Conservation (phyloP, 2,888 invertebrate genomes). For the Ephialtes manifestator region DNA sequence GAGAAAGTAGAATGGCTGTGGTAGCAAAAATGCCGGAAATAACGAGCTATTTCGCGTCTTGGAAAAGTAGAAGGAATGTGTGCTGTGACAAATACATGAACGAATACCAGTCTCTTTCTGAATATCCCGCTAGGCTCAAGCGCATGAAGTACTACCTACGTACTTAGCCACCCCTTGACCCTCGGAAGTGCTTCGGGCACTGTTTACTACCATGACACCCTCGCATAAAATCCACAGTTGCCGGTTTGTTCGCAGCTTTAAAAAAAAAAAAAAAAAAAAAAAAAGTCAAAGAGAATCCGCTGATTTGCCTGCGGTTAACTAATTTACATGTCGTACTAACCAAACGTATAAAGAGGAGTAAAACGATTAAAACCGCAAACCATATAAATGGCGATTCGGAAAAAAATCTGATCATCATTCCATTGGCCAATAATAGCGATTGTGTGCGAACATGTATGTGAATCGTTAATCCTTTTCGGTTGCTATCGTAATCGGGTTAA, state of each 20-base stretch:
- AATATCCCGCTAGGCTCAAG: conserved; percentile 70
- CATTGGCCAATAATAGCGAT: not conserved
- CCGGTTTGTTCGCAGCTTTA: conserved; percentile 39
- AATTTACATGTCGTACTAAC: not conserved
- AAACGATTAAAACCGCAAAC: not conserved
- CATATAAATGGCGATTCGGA: not conserved
- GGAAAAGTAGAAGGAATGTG: conserved; percentile 18
- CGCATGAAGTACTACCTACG: conserved; percentile 71
- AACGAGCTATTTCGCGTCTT: conserved; percentile 78
- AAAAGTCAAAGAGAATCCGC: conserved; percentile 24
- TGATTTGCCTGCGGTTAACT: conserved; percentile 24
- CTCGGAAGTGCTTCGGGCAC: conserved; percentile 74
- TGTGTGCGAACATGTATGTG: not conserved
- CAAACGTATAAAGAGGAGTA: not conserved
- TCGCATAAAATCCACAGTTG: not conserved
- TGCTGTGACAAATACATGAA: conserved; percentile 68
- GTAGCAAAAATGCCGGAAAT: conserved; percentile 72
- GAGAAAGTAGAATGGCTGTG: not conserved
- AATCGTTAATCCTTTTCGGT: not conserved
- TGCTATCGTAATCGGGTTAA: conserved; percentile 11
- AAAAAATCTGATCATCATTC: not conserved
- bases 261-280: too few relatives aligned
- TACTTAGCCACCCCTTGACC: conserved; percentile 76
- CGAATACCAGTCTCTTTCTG: conserved; percentile 55
- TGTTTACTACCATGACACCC: conserved; percentile 73